Base-by-base conservation (phyloP, 2,797 vertebrate genomes). In the Brotula barbata region DNA sequence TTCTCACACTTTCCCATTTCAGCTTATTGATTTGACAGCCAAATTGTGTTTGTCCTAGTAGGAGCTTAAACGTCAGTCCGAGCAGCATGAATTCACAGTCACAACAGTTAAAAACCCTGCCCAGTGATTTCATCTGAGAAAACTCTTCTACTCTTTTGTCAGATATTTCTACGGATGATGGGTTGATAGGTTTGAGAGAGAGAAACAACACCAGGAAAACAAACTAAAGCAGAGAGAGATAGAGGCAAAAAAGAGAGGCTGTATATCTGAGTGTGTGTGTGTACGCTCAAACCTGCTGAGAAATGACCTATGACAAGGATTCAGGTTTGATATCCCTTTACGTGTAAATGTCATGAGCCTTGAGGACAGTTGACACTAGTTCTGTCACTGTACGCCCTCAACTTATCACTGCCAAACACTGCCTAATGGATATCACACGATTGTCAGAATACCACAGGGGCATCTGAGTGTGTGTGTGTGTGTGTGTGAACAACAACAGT, bases 11-110 rank as follows among this genome's bases (percentile, higher is more conserved):
- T 79, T 73, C 77, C 80, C 78, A 58, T 28, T 59, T 76, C 62
- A 70, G 76, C 83, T 88, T 82, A 89, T 85, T 80, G 78, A 78
- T 77, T 82, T 91, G 90, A 91, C 90, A 91, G 90, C 83, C 85
- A 92, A 91, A 92, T 90, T 91, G 89, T 87, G 87, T 90, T 92
- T 91, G 88, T 85, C 81, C 83, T 76, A 83, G 86, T 90, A 86
- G 73, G 66, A 81, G 82, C 84, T 86, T 87, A 87, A 83, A 87
- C 71, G 88, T 87, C 88, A 89, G 78, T 79, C 77, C 64, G 63
- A 77, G 84, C 78, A 80, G 80, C 78, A 40, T 36, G 75, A 65
- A 80, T 78, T 82, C 73, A 80, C 66, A 60, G 64, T 64, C 60
- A 63, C 67, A 82, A 84, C 71, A 59, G 75, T 78, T 77, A 71